Evolutionary conservation across 1,140 invertebrate species (phyloP), one percentile per base, ranked within the genome.

Genomic region (Drosophila guanche): DNA sequence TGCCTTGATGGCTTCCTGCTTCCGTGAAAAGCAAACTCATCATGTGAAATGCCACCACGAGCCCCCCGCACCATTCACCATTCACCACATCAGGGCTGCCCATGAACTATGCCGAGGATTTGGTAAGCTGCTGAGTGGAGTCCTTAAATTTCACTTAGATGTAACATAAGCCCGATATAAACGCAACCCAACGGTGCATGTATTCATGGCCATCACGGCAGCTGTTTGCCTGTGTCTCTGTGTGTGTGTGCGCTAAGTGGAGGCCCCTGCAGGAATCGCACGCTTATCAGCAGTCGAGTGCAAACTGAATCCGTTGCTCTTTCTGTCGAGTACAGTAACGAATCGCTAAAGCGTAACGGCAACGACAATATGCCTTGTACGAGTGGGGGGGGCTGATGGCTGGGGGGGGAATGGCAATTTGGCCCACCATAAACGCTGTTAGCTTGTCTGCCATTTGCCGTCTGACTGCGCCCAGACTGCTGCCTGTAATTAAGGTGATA

Each of bases 71-170:
- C 56, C 46, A 16, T 33, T 7, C 37, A 53, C 56, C 46, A 16
- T 33, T 7, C 29, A 41, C 25, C 29, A 42, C 52, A 12, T 16
- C 33, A 42, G n/a, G 22, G 12, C 23, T 43, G 57, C 6, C 53
- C 65, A 70, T 66, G 67, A 89, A 84, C 78, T 86, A 81, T 85
- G 68, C 51, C 70, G 65, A 59, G 84, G 76, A 83, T 88, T 89
- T 89, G 46, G 62, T 67, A 60, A 52, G 79, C 48, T 76, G 78
- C 76, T 79, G 83, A 88, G 75, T 79, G 79, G 67, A 89, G 83
- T 88, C 78, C 83, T 88, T 88, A 88, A 89, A 88, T 88, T 88
- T 88, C 83, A 88, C 83, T 88, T 88, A 88, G 84, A 89, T 78
- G 83, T 88, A 88, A 89, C 83, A 89, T 76, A 89, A 88, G 81